Evolutionary conservation across 2,888 invertebrate species (phyloP).

Genomic region (Melipona beecheii): DNA sequence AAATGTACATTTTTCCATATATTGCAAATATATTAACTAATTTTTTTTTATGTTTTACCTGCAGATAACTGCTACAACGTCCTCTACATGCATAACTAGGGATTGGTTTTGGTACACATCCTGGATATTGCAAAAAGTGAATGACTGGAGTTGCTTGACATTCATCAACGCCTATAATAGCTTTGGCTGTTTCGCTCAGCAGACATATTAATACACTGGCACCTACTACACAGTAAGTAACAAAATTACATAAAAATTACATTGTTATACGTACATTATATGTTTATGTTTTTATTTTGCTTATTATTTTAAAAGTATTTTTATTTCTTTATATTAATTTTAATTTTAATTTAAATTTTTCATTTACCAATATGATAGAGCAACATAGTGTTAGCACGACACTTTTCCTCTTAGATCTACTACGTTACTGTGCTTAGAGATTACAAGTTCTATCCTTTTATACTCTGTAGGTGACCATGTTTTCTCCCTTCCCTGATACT

Average conservation of each 20-base stretch:
- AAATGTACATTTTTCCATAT: background rate
- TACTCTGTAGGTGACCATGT: conserved; percentile 70
- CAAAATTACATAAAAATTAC: conserved; percentile 18
- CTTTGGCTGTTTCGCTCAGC: conserved; percentile 72
- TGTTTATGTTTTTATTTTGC: conserved; percentile 3
- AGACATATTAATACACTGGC: conserved; percentile 69
- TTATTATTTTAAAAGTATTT: background rate
- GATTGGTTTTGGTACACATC: conserved; percentile 96
- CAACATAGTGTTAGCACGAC: conserved; percentile 55
- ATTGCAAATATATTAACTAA: background rate
- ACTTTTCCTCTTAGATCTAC: conserved; percentile 60
- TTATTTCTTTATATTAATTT: background rate
- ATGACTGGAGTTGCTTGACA: conserved; percentile 96
- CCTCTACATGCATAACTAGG: conserved; percentile 97
- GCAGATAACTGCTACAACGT: conserved; percentile 95
- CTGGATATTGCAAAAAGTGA: conserved; percentile 95
- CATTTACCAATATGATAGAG: conserved; percentile 65
- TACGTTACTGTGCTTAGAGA: conserved; percentile 66
- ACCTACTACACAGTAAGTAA: conserved; percentile 75
- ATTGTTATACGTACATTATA: conserved; percentile 8
- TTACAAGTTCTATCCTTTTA: conserved; percentile 68
- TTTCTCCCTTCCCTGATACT: conserved; percentile 62
- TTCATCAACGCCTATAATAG: conserved; percentile 87
- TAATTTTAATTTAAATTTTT: conserved; percentile 1
- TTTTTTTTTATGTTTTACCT: conserved; percentile 86